A percentile compares a stretch with the other conserved stretches of the same genome.
Evolutionary conservation across 2,888 invertebrate genomes (phyloP).

Genomic region (Cryptus armator): DNA sequence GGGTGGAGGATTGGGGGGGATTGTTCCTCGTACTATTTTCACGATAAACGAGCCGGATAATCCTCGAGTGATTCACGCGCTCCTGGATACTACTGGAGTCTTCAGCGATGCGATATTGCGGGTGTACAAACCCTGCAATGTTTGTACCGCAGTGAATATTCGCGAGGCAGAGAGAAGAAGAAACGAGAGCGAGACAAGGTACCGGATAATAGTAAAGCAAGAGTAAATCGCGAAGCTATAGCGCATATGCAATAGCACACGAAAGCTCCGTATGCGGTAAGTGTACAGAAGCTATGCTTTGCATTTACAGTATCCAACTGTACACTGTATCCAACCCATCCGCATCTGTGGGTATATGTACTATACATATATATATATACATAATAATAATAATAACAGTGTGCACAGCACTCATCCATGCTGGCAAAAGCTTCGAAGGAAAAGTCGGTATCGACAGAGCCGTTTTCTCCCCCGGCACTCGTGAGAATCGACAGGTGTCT

Average conservation of each 20-base stretch:
- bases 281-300: neutral
- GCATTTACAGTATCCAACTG: neutral
- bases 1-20: neutral
- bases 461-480: slow-evolving; percentile 38
- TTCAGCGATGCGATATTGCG: slow-evolving; percentile 51
- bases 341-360: neutral
- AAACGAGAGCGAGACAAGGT: neutral
- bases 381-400: neutral
- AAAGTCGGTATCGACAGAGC: slow-evolving; percentile 59
- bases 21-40: slow-evolving; percentile 72
- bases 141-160: slow-evolving; percentile 18
- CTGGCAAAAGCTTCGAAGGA: slow-evolving; percentile 40
- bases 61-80: slow-evolving; percentile 73
- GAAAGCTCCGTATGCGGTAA: neutral
- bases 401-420: neutral
- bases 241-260: neutral
- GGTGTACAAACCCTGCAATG: slow-evolving; percentile 27
- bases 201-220: neutral
- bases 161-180: neutral
- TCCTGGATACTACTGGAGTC: slow-evolving; percentile 25
- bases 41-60: slow-evolving; percentile 80
- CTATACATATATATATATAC: neutral
- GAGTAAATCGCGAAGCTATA: neutral
- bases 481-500: slow-evolving; percentile 68
- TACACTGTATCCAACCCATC: slow-evolving; percentile 6